Percentiles rank a stretch among this genome's conserved stretches.
Evolutionary conservation across 2,888 invertebrate genomes (phyloP).

Genomic region (Diarsia dahlii): DNA sequence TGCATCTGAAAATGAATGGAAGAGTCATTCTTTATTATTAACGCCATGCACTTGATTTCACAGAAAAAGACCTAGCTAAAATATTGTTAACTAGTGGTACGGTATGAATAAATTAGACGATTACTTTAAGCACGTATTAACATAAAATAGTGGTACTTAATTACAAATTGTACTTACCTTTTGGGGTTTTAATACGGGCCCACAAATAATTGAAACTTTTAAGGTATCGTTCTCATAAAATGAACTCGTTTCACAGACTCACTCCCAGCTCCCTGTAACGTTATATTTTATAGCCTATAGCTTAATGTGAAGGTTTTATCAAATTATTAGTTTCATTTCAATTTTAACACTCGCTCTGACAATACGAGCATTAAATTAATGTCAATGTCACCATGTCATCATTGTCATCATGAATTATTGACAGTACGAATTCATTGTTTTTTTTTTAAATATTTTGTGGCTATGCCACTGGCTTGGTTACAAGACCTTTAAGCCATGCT

Average conservation of each 20-base stretch:
- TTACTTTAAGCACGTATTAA: not conserved
- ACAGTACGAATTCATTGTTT: too few species aligned
- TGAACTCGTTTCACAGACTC: constrained; percentile 41
- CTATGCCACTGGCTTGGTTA: too few species aligned
- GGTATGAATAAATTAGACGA: not conserved
- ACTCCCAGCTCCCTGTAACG: constrained; percentile 65
- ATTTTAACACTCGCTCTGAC: constrained; percentile 1
- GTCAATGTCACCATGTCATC: too few species aligned
- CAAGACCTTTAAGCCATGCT: too few species aligned
- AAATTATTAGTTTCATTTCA: constrained; percentile 36
- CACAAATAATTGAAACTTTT: constrained; percentile 85
- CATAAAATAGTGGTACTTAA: not conserved
- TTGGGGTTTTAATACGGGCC: constrained; percentile 84
- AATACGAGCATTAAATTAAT: constrained; percentile 7
- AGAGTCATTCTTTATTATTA: not conserved
- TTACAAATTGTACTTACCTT: constrained; percentile 81
- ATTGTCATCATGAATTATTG: too few species aligned
- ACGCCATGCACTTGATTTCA: not conserved
- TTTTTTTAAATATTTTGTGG: too few species aligned
- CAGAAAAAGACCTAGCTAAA: not conserved
- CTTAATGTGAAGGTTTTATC: constrained; percentile 7
- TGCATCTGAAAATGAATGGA: constrained; percentile 81
- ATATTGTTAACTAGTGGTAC: not conserved
- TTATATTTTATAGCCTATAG: not conserved
- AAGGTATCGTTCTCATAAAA: constrained; percentile 42